Evolutionary conservation across 2,888 invertebrate genomes (phyloP), one percentile per base, ranked within the genome.

Genomic region (Euzophera pinguis): DNA sequence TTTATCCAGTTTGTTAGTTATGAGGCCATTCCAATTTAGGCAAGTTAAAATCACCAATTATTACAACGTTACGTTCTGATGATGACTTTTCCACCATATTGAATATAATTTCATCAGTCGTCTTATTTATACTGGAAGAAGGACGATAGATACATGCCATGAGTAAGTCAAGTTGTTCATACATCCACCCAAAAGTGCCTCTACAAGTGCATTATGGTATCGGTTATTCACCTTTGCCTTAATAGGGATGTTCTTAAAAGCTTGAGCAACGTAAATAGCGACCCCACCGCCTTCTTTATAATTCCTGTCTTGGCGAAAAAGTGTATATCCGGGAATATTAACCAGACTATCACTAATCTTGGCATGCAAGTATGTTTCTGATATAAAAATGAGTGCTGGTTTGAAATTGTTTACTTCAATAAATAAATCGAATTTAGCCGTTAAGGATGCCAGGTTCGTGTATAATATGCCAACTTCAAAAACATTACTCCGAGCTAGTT

Each of bases 251-350:
- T 38, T 38, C 1, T 38, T 38, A 13, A 38, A 12, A 3, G 12
- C 38, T 13, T 13, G 13, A 7, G 13, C 13, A 8, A 38, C 8
- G 13, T 38, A 38, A 2, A 38, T 38, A 13, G 13, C 38, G 10
- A 38, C 38, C 7, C 38, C 38, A 13, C 38, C 38, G 13, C 38
- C 38, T 5, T 38, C 38, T 13, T 14, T 38, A 6, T 38, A 6
- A 3, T 12, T 38, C 13, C 38, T 38, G 38, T 38, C 38, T 38
- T 2, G 38, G 4, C 38, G 38, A 38, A 38, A 38, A 13, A 38
- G 38, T 13, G 13, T 38, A 14, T 13, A 38, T 6, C 38, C n/a
- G 62, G n/a, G 12, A 6, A 43, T 22, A 29, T 22, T 29, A 4
- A 43, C 12, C 3, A 43, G 5, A 38, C 38, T 38, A 38, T 38